phyloP scores from a whole-genome alignment of 2,888 invertebrate genomes.

The Operophtera brumata region DNA sequence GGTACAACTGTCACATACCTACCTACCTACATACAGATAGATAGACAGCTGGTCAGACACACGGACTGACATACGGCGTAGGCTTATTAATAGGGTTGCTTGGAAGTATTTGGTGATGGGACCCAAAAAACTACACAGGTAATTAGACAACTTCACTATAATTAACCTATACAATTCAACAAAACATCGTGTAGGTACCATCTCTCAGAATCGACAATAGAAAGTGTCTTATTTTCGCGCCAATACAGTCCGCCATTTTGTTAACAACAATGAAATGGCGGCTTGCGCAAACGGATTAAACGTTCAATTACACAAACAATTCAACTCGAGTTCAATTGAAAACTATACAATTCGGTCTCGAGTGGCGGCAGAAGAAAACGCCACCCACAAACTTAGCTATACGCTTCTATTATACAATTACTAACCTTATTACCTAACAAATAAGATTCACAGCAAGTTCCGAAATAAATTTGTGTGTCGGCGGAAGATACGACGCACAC shows the following conservation, averaged over 20 bases:
- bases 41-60: too few species aligned
- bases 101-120: too few species aligned
- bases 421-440: background rate
- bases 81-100: too few species aligned
- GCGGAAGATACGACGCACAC: background rate
- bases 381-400: conserved; percentile 1
- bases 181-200: background rate
- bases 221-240: conserved; percentile 49
- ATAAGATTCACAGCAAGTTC: background rate
- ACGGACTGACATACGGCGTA: too few species aligned
- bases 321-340: conserved; percentile 49
- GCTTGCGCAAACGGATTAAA: conserved; percentile 59
- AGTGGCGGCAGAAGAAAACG: conserved; percentile 44
- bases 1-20: too few species aligned
- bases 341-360: conserved; percentile 57
- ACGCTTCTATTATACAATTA: background rate
- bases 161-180: background rate
- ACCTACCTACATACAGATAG: too few species aligned
- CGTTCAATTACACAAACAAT: conserved; percentile 63
- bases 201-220: conserved; percentile 30
- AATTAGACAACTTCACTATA: background rate
- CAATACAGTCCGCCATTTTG: conserved; percentile 49
- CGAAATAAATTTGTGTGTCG: background rate
- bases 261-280: conserved; percentile 47
- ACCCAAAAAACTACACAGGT: background rate